Evolutionary conservation across 2,797 vertebrate species (phyloP).

Genomic region (Notoglanidium macrostoma): DNA sequence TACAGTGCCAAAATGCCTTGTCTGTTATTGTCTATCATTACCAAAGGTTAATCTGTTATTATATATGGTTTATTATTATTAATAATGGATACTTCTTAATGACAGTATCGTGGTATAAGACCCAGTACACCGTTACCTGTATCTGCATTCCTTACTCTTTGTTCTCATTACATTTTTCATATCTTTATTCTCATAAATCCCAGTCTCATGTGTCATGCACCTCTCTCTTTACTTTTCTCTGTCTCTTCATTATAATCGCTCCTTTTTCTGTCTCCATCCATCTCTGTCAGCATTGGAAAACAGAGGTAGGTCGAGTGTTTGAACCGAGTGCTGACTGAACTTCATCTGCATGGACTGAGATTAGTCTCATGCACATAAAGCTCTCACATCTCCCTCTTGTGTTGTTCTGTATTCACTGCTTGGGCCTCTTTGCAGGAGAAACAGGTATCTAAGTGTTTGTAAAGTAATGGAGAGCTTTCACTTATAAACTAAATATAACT

Average conservation of each 20-base stretch:
- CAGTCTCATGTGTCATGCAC: constrained; percentile 3
- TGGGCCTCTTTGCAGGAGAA: constrained; percentile 33
- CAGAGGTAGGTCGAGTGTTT: constrained; percentile 76
- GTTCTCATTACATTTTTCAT: constrained; percentile 40
- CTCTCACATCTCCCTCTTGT: constrained; percentile 45
- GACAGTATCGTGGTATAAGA: not conserved
- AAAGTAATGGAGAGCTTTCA: not conserved
- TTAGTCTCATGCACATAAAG: constrained; percentile 9
- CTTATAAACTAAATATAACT: not conserved
- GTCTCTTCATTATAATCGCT: constrained; percentile 54
- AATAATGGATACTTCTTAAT: not conserved
- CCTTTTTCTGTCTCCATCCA: constrained; percentile 60
- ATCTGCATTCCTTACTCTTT: constrained; percentile 29
- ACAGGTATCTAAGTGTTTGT: not conserved
- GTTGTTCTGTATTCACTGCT: constrained; percentile 25
- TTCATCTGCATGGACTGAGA: constrained; percentile 62
- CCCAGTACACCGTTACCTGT: constrained; percentile 23
- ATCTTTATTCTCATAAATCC: not conserved
- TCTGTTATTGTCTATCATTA: not conserved
- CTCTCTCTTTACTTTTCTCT: constrained; percentile 55
- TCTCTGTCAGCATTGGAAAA: constrained; percentile 79
- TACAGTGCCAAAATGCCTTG: not conserved
- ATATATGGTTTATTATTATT: not conserved
- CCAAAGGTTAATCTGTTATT: not conserved
- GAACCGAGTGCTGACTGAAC: constrained; percentile 61